Conservation (phyloP, 2,888 invertebrate genomes). For the Mesorhabditis belari region DNA sequence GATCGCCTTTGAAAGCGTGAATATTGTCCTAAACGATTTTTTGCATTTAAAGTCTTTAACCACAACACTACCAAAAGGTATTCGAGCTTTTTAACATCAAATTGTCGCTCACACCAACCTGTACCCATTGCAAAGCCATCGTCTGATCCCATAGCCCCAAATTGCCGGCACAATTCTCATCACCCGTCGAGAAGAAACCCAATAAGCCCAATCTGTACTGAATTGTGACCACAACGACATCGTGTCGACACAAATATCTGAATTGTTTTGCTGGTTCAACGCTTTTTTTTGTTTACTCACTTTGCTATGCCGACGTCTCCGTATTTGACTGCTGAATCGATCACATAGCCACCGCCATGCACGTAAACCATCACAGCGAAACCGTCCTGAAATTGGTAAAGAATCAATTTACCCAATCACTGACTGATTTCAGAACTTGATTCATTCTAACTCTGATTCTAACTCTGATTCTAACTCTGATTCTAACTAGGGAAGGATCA, state of each 20-base stretch:
- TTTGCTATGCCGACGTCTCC: conserved; percentile 37
- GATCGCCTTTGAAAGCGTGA: conserved; percentile 35
- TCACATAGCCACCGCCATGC: conserved; percentile 34
- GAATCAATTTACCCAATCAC: not conserved
- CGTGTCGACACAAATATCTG: conserved; percentile 34
- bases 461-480: too few relatives aligned
- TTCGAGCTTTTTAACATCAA: too few relatives aligned
- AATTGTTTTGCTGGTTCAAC: not conserved
- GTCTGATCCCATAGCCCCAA: conserved; percentile 46
- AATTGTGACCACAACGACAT: conserved; percentile 38
- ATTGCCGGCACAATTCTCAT: conserved; percentile 41
- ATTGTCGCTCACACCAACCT: conserved; percentile 6
- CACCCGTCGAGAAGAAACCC: conserved; percentile 47
- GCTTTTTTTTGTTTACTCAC: conserved; percentile 10
- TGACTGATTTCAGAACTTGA: not conserved
- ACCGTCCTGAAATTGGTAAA: conserved; percentile 13
- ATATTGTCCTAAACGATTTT: conserved; percentile 24
- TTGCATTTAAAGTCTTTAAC: not conserved
- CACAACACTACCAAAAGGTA: too few relatives aligned
- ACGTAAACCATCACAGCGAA: conserved; percentile 36
- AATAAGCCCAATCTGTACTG: conserved; percentile 37
- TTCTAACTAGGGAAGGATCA: too few relatives aligned
- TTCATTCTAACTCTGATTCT: too few relatives aligned
- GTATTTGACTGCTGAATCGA: conserved; percentile 37
- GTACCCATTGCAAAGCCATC: conserved; percentile 39